These are phyloP conservation scores for Ectropis grisescens DNA, from an alignment of 1,140 invertebrate species.

Conservation along the genomic window DNA sequence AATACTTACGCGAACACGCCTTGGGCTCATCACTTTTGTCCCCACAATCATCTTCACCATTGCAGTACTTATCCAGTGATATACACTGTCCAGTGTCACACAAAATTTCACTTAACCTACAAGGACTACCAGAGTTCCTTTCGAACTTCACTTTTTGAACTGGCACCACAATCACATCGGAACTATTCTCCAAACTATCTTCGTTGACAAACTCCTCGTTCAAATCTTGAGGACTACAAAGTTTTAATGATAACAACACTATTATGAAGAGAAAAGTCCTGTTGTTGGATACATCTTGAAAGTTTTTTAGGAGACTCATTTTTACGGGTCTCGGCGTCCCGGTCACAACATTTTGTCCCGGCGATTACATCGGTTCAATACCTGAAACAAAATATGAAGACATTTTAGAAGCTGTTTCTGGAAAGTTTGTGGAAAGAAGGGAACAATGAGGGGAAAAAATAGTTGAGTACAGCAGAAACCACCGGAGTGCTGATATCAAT, in stretches of 20 bases:
- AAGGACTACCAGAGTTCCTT: conserved; percentile 45
- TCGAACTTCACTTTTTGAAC: conserved; percentile 35
- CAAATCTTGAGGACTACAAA: conserved; percentile 55
- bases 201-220: conserved; percentile 51
- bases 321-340: conserved; percentile 16
- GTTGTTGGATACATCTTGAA: conserved; percentile 33
- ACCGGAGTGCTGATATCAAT: no score
- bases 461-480: no score
- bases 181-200: conserved; percentile 30
- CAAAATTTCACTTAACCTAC: conserved; percentile 82
- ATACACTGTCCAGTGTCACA: conserved; percentile 82
- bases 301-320: conserved; percentile 47
- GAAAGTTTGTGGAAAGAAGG: no score
- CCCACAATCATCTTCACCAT: conserved; percentile 83
- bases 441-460: no score
- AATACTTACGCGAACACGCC: conserved; percentile 82
- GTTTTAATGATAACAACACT: conserved; percentile 47
- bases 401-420: no score
- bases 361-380: conserved; percentile 4
- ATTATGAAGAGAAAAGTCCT: conserved; percentile 57
- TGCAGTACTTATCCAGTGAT: conserved; percentile 82
- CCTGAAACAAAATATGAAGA: conserved; percentile 24
- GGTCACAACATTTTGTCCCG: conserved; percentile 37
- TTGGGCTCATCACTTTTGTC: conserved; percentile 84
- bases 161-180: conserved; percentile 28